phyloP scores from a whole-genome alignment of 2,888 invertebrate genomes.

The Gymnoscelis rufifasciata region DNA sequence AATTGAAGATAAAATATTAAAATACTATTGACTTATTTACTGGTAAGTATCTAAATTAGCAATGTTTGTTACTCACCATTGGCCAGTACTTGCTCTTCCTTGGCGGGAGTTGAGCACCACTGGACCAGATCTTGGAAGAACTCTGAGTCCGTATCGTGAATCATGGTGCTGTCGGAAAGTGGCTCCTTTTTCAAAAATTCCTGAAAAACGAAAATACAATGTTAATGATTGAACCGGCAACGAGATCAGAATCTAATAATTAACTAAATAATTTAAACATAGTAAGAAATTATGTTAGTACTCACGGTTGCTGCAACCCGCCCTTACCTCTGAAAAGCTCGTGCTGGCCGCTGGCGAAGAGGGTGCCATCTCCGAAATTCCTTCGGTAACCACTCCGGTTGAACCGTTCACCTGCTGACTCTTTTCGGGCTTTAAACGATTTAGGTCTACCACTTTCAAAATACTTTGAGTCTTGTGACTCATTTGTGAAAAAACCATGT shows the following conservation, averaged over 20 bases:
- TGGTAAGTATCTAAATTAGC: no score
- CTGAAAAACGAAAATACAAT: slow-evolving; percentile 56
- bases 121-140: slow-evolving; percentile 84
- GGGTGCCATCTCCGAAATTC: slow-evolving; percentile 45
- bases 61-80: slow-evolving; percentile 71
- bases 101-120: slow-evolving; percentile 78
- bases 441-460: slow-evolving; percentile 77
- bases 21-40: no score
- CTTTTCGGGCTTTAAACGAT: slow-evolving; percentile 73
- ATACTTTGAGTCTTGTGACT: slow-evolving; percentile 70
- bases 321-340: slow-evolving; percentile 72
- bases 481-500: slow-evolving; percentile 78
- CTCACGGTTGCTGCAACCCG: slow-evolving; percentile 53
- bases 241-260: slow-evolving; percentile 39
- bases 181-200: slow-evolving; percentile 70
- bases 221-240: slow-evolving; percentile 38
- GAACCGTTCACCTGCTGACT: slow-evolving; percentile 59
- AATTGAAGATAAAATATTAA: neutral
- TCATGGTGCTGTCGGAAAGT: slow-evolving; percentile 64
- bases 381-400: slow-evolving; percentile 63
- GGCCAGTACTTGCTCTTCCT: slow-evolving; percentile 70
- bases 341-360: slow-evolving; percentile 48
- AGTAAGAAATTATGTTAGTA: slow-evolving; percentile 44
- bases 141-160: slow-evolving; percentile 79
- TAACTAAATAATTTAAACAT: slow-evolving; percentile 42